A percentile compares a stretch with the other conserved stretches of the same genome.
Evolutionary conservation across 2,797 vertebrate species (phyloP).

Genomic region (Myripristis jacobus): DNA sequence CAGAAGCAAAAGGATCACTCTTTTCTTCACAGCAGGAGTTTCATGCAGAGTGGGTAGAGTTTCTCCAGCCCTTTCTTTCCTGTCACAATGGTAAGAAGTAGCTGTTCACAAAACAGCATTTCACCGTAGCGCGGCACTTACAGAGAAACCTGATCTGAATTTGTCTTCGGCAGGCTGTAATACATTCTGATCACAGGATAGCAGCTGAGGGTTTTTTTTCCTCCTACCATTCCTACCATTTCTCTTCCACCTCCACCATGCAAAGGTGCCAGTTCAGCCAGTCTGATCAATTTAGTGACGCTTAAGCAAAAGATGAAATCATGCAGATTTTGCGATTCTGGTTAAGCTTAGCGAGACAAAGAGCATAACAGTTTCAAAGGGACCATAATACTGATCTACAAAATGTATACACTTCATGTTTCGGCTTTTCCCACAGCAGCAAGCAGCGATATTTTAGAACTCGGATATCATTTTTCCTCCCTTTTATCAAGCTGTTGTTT

Average conservation of each 20-base stretch:
- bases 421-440: too few relatives aligned
- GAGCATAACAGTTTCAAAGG: too few relatives aligned
- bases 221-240: too few relatives aligned
- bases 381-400: too few relatives aligned
- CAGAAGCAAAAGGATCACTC: background rate
- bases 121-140: conserved; percentile 69
- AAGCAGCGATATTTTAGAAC: too few relatives aligned
- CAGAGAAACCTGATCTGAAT: conserved; percentile 71
- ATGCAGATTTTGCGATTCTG: background rate
- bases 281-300: background rate
- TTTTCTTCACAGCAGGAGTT: background rate
- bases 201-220: background rate
- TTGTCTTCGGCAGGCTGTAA: conserved; percentile 39
- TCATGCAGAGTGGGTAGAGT: conserved; percentile 62
- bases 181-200: background rate
- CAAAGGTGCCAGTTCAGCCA: background rate
- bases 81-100: conserved; percentile 57
- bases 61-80: conserved; percentile 66
- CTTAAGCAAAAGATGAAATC: background rate
- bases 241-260: too few relatives aligned
- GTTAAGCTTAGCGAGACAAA: background rate
- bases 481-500: too few relatives aligned
- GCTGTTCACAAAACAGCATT: conserved; percentile 58
- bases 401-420: too few relatives aligned
- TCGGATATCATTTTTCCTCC: too few relatives aligned